Evolutionary conservation across 92 coral and sea anemone species (phyloP).

Genomic region (Epizoanthus stellaris): DNA sequence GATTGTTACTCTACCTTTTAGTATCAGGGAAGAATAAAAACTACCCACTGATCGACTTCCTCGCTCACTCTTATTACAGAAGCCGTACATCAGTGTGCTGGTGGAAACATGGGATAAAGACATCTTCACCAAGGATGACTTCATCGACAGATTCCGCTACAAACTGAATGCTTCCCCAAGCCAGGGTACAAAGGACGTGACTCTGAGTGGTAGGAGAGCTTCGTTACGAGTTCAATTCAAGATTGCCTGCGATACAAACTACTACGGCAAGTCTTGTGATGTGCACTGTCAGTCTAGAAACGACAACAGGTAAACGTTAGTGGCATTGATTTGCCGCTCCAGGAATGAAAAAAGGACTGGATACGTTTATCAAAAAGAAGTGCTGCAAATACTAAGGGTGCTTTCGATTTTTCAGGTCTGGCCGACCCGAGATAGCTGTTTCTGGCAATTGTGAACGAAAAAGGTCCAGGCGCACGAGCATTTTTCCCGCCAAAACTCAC

Average conservation of each 20-base stretch:
- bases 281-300: slow-evolving; percentile 53
- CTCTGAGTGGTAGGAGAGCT: slow-evolving; percentile 61
- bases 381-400: no score
- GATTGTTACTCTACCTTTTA: not conserved
- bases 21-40: not conserved
- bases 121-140: slow-evolving; percentile 59
- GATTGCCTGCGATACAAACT: slow-evolving; percentile 42
- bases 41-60: not conserved
- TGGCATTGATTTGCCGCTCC: no score
- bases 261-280: slow-evolving; percentile 61
- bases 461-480: no score
- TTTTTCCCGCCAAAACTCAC: no score
- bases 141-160: slow-evolving; percentile 55
- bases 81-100: slow-evolving; percentile 61
- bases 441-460: no score
- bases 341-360: no score
- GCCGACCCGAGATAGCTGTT: no score
- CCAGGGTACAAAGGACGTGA: slow-evolving; percentile 47
- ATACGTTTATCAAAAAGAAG: no score
- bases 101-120: slow-evolving; percentile 73
- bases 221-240: slow-evolving; percentile 43
- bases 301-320: slow-evolving; percentile 18
- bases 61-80: not conserved
- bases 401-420: no score
- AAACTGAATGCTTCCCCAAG: slow-evolving; percentile 43